Conservation (phyloP, 2,888 invertebrate species). For the Morpho helenor region DNA sequence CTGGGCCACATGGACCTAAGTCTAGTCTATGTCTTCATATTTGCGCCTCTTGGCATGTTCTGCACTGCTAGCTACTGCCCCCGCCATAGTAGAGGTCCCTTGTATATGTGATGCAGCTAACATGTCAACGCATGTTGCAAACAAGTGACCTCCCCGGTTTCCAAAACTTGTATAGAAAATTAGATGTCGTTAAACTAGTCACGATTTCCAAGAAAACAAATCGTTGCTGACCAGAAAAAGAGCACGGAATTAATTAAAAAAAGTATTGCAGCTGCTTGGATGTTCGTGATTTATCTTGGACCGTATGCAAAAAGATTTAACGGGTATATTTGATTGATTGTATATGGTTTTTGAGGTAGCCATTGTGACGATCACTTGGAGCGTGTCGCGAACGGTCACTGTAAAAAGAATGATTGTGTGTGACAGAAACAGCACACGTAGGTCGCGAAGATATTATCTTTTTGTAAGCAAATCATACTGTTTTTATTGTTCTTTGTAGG, state of each 20-base stretch:
- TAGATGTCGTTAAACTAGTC: slow-evolving; percentile 53
- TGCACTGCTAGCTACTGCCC: too few species aligned
- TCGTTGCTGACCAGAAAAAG: slow-evolving; percentile 48
- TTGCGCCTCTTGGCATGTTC: too few species aligned
- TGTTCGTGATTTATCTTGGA: slow-evolving; percentile 24
- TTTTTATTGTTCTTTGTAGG: slow-evolving; percentile 10
- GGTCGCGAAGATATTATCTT: slow-evolving; percentile 6
- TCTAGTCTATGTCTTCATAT: too few species aligned
- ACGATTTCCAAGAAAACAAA: slow-evolving; percentile 55
- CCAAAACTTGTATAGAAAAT: slow-evolving; percentile 24
- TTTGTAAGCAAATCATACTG: slow-evolving; percentile 9
- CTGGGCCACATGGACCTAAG: too few species aligned
- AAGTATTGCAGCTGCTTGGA: slow-evolving; percentile 40
- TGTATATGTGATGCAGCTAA: too few species aligned
- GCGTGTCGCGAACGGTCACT: slow-evolving; percentile 30
- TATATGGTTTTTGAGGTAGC: slow-evolving; percentile 6
- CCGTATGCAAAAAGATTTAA: slow-evolving; percentile 12
- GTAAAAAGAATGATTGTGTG: slow-evolving; percentile 29
- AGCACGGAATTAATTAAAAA: slow-evolving; percentile 61
- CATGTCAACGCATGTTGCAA: too few species aligned
- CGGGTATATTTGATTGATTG: slow-evolving; percentile 1
- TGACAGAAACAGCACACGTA: slow-evolving; percentile 28
- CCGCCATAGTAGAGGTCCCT: too few species aligned
- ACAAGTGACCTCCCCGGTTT: too few species aligned
- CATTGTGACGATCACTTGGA: slow-evolving; percentile 29